phyloP scores from a whole-genome alignment of 2,888 invertebrate species.

The Cephus runcator region DNA sequence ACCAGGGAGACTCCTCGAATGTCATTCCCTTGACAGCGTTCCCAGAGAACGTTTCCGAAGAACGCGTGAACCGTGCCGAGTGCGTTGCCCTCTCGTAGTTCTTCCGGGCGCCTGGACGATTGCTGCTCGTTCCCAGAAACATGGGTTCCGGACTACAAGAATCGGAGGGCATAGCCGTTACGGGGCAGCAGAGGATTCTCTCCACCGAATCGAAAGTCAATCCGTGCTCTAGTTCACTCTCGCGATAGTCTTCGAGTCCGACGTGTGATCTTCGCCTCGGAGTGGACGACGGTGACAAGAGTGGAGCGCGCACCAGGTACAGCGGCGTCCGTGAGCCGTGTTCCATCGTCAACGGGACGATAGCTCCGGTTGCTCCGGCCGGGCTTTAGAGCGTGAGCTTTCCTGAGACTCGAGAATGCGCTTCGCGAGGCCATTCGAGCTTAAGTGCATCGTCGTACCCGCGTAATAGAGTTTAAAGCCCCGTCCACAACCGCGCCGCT shows the following conservation, averaged over 20 bases:
- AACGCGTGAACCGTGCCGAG: constrained; percentile 6
- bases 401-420: neutral
- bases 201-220: constrained; percentile 45
- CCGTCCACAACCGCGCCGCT: neutral
- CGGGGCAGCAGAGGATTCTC: neutral
- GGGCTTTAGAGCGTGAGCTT: neutral
- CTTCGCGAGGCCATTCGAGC: neutral
- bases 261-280: neutral
- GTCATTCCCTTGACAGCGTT: neutral
- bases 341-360: neutral
- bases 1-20: neutral
- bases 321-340: neutral
- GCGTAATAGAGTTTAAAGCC: neutral
- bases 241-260: constrained; percentile 29
- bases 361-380: neutral
- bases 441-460: neutral
- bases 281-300: neutral
- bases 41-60: neutral
- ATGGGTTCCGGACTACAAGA: neutral
- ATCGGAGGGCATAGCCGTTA: neutral
- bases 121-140: neutral
- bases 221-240: constrained; percentile 48
- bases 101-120: constrained; percentile 3
- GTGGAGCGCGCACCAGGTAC: neutral
- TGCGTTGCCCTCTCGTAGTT: constrained; percentile 7